Evolutionary conservation across 2,113 vertebrate genomes (phyloP), one percentile per base, ranked within the genome.

Genomic region (Lepus americanus): DNA sequence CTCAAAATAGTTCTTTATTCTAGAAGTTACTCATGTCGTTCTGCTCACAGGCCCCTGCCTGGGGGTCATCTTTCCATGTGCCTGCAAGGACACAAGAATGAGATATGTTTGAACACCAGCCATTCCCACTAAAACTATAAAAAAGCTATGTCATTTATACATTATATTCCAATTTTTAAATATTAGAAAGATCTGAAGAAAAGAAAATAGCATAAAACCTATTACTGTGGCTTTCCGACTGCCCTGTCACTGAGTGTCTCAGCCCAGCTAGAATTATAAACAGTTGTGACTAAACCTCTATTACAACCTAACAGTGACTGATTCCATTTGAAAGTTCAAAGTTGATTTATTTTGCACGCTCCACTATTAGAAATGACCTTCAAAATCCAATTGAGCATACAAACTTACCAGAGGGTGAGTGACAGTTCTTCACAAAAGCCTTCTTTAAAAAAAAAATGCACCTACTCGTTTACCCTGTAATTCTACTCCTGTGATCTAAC

Each of bases 241-340:
- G 13, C 23, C 67, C 74, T 25, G 31, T 82, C 82, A 63, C 29
- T 49, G 16, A 74, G 20, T 2, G 36, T 29, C 19, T 29, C 55
- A 92, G 70, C 74, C 76, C 51, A 76, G 87, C 27, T 31, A 89
- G 74, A 53, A 92, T 94, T 67, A 80, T 12, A 69, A 89, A 92
- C 61, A 92, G 33, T 92, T 89, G 69, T 86, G 39, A 70, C 74
- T 72, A 89, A 96, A 82, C 11, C 88, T 55, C 36, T 55, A 72
- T 80, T 72, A 95, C 31, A 96, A 80, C 10, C 86, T 69, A 79
- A 67, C 36, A 81, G 61, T 91, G 74, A 84, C 79, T 94, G 95
- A 96, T 95, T 93, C 79, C 89, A 95, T 84, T 94, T 84, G 83
- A 94, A 96, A 97, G 80, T 96, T 96, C 92, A 90, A 95, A 93